These are phyloP conservation scores for Penaeus vannamei DNA, from an alignment of 1,140 invertebrate genomes.

Conservation along the genomic window DNA sequence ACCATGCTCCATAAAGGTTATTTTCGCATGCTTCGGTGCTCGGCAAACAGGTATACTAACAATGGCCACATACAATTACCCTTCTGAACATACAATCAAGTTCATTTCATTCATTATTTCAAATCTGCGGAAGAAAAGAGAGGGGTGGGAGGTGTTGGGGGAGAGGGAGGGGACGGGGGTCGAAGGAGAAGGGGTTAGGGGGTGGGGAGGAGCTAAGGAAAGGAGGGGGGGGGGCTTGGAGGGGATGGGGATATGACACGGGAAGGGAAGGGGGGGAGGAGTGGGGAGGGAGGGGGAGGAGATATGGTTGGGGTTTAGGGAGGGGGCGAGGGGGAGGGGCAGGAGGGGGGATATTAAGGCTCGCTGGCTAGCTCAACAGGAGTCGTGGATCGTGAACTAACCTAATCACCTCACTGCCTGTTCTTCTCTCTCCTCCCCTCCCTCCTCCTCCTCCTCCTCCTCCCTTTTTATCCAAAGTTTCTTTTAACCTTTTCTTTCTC, in stretches of 20 bases:
- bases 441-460: too few species aligned
- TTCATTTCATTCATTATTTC: slow-evolving; percentile 64
- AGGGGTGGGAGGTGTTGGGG: neutral
- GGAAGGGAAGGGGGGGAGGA: neutral
- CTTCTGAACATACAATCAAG: slow-evolving; percentile 55
- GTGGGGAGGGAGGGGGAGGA: neutral
- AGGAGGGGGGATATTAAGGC: too few species aligned
- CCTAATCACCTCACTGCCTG: too few species aligned
- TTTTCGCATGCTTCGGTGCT: neutral
- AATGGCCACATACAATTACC: slow-evolving; percentile 49
- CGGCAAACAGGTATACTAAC: slow-evolving; percentile 24
- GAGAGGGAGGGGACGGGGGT: neutral
- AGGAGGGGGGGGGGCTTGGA: neutral
- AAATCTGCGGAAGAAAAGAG: slow-evolving; percentile 40
- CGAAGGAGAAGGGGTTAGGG: neutral
- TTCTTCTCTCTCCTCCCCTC: too few species aligned
- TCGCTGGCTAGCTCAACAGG: too few species aligned
- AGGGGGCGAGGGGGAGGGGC: neutral
- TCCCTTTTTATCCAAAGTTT: too few species aligned
- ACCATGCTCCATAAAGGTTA: neutral
- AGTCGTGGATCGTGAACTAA: too few species aligned
- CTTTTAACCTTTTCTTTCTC: too few species aligned
- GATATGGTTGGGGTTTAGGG: neutral
- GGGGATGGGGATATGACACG: neutral
- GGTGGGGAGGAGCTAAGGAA: neutral